These are phyloP conservation scores for Dromaius novaehollandiae DNA, from an alignment of 2,113 vertebrate genomes.

Conservation along the genomic window DNA sequence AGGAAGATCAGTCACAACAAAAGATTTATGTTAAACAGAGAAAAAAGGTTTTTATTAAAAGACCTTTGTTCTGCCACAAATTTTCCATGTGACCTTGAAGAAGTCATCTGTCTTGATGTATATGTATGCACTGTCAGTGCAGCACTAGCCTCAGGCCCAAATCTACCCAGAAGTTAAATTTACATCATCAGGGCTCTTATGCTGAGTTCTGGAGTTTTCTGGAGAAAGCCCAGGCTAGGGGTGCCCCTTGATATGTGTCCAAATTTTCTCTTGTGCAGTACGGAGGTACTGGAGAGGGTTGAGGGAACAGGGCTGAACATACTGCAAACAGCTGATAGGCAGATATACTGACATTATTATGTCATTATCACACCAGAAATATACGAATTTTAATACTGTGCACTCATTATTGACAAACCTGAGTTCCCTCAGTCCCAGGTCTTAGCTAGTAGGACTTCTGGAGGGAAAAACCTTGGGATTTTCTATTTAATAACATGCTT, in stretches of 20 bases:
- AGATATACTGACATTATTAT: neutral
- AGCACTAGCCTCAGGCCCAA: neutral
- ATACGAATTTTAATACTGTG: neutral
- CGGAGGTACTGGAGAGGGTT: neutral
- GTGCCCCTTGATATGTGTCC: neutral
- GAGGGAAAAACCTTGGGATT: neutral
- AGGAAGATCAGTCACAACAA: neutral
- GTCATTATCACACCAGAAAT: neutral
- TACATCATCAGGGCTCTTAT: neutral
- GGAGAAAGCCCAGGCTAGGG: neutral
- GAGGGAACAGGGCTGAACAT: neutral
- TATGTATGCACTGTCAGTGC: neutral
- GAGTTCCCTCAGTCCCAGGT: neutral
- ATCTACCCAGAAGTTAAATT: neutral
- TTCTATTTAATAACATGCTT: neutral
- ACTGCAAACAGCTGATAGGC: neutral
- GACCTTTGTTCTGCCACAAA: neutral
- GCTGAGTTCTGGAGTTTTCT: neutral
- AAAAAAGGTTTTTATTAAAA: neutral
- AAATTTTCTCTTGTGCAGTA: neutral
- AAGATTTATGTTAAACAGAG: neutral
- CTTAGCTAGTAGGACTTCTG: neutral
- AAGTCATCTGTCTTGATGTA: neutral
- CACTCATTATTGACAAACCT: fast-evolving
- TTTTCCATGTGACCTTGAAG: neutral